phyloP scores from a whole-genome alignment of 2,888 invertebrate genomes.

The Drosophila dives region DNA sequence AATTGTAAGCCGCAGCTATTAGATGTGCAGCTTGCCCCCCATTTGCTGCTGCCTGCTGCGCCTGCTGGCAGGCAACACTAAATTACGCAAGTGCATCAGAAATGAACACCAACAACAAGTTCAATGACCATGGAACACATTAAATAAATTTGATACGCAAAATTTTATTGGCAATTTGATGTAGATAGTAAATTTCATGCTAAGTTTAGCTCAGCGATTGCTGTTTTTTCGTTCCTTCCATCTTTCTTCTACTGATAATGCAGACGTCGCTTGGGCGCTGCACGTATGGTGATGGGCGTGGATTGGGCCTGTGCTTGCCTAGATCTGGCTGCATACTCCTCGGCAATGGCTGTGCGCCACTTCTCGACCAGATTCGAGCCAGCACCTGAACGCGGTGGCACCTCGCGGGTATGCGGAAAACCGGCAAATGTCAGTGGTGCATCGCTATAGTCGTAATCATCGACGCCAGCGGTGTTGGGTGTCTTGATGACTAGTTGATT shows the following conservation, averaged over 20 bases:
- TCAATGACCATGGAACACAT: conserved; percentile 45
- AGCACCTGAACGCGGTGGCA: conserved; percentile 46
- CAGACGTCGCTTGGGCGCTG: conserved; percentile 68
- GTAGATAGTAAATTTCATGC: conserved; percentile 34
- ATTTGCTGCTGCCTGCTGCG: conserved; percentile 29
- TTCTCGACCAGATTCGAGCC: conserved; percentile 66
- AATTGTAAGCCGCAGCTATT: conserved; percentile 67
- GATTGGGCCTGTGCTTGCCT: conserved; percentile 15
- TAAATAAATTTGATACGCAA: conserved; percentile 40
- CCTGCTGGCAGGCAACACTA: conserved; percentile 57
- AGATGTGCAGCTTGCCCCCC: conserved; percentile 45
- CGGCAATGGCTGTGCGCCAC: conserved; percentile 79
- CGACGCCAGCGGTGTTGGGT: conserved; percentile 53
- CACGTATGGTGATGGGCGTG: conserved; percentile 37
- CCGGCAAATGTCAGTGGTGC: conserved; percentile 50
- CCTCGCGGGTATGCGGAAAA: conserved; percentile 60
- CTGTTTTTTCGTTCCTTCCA: background rate
- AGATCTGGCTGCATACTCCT: conserved; percentile 68
- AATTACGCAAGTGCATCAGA: conserved; percentile 41
- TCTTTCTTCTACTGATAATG: conserved; percentile 49
- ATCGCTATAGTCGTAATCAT: conserved; percentile 74
- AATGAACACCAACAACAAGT: conserved; percentile 17
- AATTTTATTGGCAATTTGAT: conserved; percentile 71
- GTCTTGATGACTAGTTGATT: conserved; percentile 82
- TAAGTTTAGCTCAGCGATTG: conserved; percentile 1